Base-by-base conservation (phyloP, 2,888 invertebrate species). In the Cephus pygmeus region DNA sequence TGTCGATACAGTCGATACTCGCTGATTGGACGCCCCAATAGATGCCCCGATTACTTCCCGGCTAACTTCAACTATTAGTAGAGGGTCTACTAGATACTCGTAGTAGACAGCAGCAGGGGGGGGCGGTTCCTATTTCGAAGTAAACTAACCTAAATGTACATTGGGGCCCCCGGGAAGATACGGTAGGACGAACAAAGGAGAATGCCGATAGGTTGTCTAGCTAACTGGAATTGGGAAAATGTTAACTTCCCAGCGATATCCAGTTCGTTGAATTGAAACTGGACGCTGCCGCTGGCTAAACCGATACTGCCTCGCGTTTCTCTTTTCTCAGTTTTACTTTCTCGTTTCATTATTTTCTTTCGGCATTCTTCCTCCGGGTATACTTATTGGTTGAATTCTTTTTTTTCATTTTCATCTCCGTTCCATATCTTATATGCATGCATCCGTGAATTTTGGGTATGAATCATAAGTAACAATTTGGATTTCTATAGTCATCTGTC, bases 1-100 rank as follows among this genome's bases (percentile, higher is more conserved):
- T 12, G 34, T 31, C 15, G 69, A 36, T 36, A 36, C 36, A 79
- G 69, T 76, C 82, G 82, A 80, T 82, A 81, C 79, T 81, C 80
- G 75, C 82, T 85, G 86, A 85, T 85, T 85, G 82, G 83, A 86
- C 82, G 80, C 79, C 78, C 79, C 77, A 80, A 79, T 81, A 79
- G 80, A 82, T 83, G 81, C 83, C 75, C 78, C 83, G 83, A 83
- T 85, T 85, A 83, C 80, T 80, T 77, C 81, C 82, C 83, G 82
- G 81, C 83, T 81, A 85, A 87, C 85, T 87, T 87, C 84, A 82
- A 85, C 86, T 85, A 86, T 83, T 84, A 36, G 36, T 36, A 36
- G 36, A 36, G 36, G 36, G 36, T 36, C 36, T 36, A 36, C 36
- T 36, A 15, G 36, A 36, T 36, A 36, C 36, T 36, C 12, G 36